Conservation (phyloP, 2,113 vertebrate genomes). For the Telmatochromis sp. region DNA sequence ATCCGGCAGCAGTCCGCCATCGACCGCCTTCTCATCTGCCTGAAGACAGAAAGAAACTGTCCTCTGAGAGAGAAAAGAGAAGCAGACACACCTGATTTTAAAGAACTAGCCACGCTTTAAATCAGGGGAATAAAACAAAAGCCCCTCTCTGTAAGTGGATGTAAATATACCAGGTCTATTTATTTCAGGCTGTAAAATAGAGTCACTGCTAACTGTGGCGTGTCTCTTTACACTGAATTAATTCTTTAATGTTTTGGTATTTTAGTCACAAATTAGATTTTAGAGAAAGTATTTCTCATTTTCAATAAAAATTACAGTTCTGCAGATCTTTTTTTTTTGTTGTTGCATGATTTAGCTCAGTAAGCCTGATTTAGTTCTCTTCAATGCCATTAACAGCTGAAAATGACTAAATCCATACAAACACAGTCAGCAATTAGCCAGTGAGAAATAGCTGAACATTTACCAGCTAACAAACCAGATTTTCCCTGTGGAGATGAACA, state of each 20-base stretch:
- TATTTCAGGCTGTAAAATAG: not conserved
- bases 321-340: not conserved
- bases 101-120: not conserved
- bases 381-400: not conserved
- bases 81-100: not conserved
- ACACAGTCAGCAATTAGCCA: not conserved
- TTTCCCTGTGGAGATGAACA: not conserved
- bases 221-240: not conserved
- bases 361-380: not conserved
- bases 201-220: not conserved
- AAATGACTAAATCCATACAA: not conserved
- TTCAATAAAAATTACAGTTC: not conserved
- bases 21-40: constrained; percentile 70
- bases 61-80: not conserved
- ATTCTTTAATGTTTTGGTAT: not conserved
- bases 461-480: not conserved
- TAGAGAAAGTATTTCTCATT: not conserved
- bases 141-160: not conserved
- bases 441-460: not conserved
- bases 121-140: not conserved
- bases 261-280: not conserved
- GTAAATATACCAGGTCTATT: not conserved
- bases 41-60: constrained; percentile 20
- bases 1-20: constrained; percentile 74
- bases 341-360: not conserved